Evolutionary conservation across 2,888 invertebrate genomes (phyloP).

Genomic region (Drosophila multiciliata): DNA sequence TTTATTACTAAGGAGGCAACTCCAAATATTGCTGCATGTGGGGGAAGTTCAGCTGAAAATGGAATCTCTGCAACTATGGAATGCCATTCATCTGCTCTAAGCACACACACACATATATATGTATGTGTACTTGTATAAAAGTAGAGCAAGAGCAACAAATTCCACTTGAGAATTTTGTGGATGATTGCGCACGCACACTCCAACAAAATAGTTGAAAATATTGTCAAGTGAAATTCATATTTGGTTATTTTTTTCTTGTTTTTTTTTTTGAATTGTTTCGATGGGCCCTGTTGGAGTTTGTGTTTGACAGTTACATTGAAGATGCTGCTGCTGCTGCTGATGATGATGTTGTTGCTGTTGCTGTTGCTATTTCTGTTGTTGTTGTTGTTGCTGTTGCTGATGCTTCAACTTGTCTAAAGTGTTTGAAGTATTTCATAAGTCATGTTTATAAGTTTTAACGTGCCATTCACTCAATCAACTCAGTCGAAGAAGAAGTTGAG

Average conservation of each 20-base stretch:
- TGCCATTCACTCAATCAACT: slow-evolving; percentile 78
- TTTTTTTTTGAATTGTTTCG: slow-evolving; percentile 35
- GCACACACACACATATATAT: neutral
- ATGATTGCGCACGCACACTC: slow-evolving; percentile 76
- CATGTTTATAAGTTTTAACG: slow-evolving; percentile 79
- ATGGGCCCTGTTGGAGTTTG: slow-evolving; percentile 37
- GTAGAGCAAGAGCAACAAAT: slow-evolving; percentile 76
- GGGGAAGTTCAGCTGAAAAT: slow-evolving; percentile 31
- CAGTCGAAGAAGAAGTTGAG: slow-evolving; percentile 25
- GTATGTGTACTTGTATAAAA: slow-evolving; percentile 34
- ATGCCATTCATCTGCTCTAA: slow-evolving; percentile 41
- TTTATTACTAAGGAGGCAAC: neutral
- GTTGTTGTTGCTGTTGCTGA: slow-evolving; percentile 35
- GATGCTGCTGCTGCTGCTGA: slow-evolving; percentile 14
- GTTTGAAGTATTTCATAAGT: slow-evolving; percentile 78
- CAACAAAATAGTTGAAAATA: slow-evolving; percentile 63
- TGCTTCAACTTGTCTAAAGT: slow-evolving; percentile 58
- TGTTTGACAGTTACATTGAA: slow-evolving; percentile 77
- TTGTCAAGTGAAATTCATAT: slow-evolving; percentile 79
- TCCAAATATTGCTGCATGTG: slow-evolving; percentile 51
- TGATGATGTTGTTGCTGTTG: slow-evolving; percentile 44
- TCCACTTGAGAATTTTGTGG: slow-evolving; percentile 69
- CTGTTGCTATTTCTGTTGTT: slow-evolving; percentile 6
- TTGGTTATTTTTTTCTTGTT: slow-evolving; percentile 27
- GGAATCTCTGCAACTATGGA: slow-evolving; percentile 20